Evolutionary conservation across 2,797 vertebrate genomes (phyloP).

Genomic region (Gallirallus australis): DNA sequence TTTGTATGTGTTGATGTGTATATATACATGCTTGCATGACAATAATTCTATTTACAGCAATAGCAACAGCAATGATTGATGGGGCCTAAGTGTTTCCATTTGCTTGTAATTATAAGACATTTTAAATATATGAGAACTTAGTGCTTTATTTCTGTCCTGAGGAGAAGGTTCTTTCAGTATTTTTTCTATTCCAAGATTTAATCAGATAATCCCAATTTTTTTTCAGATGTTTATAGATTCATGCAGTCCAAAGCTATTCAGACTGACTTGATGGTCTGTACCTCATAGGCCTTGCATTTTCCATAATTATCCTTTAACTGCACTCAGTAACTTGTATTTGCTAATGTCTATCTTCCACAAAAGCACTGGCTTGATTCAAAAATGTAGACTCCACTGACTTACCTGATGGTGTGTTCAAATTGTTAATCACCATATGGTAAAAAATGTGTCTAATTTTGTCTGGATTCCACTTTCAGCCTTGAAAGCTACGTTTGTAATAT

Average conservation of each 20-base stretch:
- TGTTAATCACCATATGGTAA: background rate
- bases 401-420: background rate
- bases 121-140: slow-evolving; percentile 13
- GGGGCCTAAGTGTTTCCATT: slow-evolving; percentile 32
- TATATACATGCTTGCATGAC: background rate
- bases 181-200: background rate
- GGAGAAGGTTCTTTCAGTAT: background rate
- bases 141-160: background rate
- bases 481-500: background rate
- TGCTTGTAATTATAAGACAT: slow-evolving; percentile 17
- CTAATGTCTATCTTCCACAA: background rate
- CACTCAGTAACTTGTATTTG: background rate
- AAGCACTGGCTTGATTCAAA: background rate
- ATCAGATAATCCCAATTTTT: background rate
- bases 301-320: background rate
- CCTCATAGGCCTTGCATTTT: background rate
- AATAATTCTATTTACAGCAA: slow-evolving; percentile 44
- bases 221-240: background rate
- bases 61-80: slow-evolving; percentile 8
- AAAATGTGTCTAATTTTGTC: background rate
- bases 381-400: background rate
- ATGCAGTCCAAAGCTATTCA: background rate
- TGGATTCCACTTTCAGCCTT: background rate
- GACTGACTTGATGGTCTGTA: background rate
- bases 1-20: slow-evolving; percentile 6